Evolutionary conservation across 2,797 vertebrate species (phyloP), one percentile per base, ranked within the genome.

Genomic region (Pseudomugil tenellus): DNA sequence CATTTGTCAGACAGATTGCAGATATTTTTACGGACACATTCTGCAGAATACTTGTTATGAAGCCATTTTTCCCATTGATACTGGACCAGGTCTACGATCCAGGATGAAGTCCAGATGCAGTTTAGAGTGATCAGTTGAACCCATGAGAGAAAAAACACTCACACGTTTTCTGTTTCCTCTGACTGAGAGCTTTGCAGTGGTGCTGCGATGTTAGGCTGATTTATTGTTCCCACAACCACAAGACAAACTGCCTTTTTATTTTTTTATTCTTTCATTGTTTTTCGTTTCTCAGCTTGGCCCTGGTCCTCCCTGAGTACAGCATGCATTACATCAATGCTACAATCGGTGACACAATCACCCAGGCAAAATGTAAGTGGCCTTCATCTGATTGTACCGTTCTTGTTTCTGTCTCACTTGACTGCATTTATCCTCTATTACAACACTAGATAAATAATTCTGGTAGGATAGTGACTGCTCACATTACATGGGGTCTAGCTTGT

Each of bases 231-330:
- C n/a, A 60, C 68, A 58, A 55, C 39, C 5, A 39, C 10, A 19
- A 21, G 31, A 23, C 39, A 46, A 55, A 48, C 10, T 48, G n/a
- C 9, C 21, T 21, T 48, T 21, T 39, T 3, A 19, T 7, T 14
- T 3, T 8, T 41, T 0, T 21, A 1, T 48, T 2, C 74, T 75
- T 67, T 58, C 49, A 19, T 37, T 59, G 25, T 41, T 53, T 76
- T 17, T 71, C 14, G 56, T 63, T 67, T 90, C 91, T 55, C 92
- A 99, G 97, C 92, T 92, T 99, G 87, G 98, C 96, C 65, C 90
- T 99, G 93, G 98, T 98, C 70, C 94, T 99, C 46, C 98, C 98
- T 17, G 93, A 96, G 35, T 98, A 98, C 95, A 97, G 96, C 83
- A 92, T 93, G 92, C 94, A 97, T 91, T 98, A 98, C 92, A 98